A percentile compares a stretch with the other conserved stretches of the same genome.
phyloP scores from a whole-genome alignment of 2,797 vertebrate genomes.

The Steatocranus sp. region DNA sequence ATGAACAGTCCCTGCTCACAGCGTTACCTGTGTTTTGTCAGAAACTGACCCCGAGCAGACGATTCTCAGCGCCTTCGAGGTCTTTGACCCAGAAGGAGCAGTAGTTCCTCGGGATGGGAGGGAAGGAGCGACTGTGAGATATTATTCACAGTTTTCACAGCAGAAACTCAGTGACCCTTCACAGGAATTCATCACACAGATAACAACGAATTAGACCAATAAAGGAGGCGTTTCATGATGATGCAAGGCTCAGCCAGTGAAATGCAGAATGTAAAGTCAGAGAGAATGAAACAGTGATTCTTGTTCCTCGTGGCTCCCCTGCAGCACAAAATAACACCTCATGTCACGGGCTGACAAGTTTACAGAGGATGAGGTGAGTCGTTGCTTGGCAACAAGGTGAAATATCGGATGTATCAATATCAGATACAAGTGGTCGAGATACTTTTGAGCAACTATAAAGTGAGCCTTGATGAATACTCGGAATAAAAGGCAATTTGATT shows the following conservation, averaged over 20 bases:
- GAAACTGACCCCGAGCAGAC: conserved; percentile 82
- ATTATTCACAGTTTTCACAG: not conserved
- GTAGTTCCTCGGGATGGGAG: conserved; percentile 71
- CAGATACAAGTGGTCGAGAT: conserved; percentile 1
- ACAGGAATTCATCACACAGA: conserved; percentile 4
- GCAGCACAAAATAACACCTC: conserved; percentile 84
- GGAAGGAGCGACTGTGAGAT: conserved; percentile 75
- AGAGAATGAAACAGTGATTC: conserved; percentile 16
- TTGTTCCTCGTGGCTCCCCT: conserved; percentile 4
- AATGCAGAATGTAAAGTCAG: conserved; percentile 31
- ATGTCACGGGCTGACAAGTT: conserved; percentile 85
- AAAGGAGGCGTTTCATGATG: not conserved
- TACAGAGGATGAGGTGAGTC: conserved; percentile 83
- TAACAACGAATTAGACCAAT: conserved; percentile 6
- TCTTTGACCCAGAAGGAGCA: conserved; percentile 81
- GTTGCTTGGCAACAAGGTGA: conserved; percentile 68
- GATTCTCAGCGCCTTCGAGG: conserved; percentile 80
- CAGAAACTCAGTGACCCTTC: not conserved
- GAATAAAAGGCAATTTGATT: conserved; percentile 40
- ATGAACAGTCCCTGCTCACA: not conserved
- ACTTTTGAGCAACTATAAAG: conserved; percentile 24
- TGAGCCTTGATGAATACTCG: conserved; percentile 42
- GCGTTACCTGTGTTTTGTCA: conserved; percentile 36
- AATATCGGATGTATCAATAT: conserved; percentile 46
- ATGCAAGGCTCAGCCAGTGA: not conserved